Conservation (phyloP, 2,797 vertebrate genomes). For the Vespertilio murinus region DNA sequence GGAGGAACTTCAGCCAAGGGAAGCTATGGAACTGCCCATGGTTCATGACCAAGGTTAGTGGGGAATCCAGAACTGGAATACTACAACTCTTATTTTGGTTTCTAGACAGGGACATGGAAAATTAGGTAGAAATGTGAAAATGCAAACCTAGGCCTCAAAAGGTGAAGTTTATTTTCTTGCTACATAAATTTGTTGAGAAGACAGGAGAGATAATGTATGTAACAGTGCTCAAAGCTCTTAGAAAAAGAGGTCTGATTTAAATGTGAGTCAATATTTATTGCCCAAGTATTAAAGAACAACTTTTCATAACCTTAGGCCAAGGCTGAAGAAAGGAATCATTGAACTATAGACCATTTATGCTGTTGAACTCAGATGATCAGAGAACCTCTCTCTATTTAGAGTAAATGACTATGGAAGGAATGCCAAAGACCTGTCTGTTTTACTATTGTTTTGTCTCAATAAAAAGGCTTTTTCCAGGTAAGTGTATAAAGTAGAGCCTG, state of each 20-base stretch:
- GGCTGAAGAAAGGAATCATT: background rate
- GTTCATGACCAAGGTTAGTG: background rate
- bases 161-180: conserved; percentile 21
- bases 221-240: background rate
- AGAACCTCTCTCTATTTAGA: background rate
- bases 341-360: background rate
- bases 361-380: conserved; percentile 20
- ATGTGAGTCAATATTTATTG: background rate
- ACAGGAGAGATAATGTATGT: background rate
- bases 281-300: conserved; percentile 5
- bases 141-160: background rate
- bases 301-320: background rate
- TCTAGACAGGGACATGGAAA: background rate
- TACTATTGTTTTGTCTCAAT: conserved; percentile 15
- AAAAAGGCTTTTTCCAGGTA: conserved; percentile 17
- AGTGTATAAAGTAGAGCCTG: background rate
- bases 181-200: conserved; percentile 1
- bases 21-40: background rate
- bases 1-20: background rate
- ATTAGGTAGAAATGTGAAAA: background rate
- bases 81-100: background rate
- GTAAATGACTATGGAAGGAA: conserved; percentile 43
- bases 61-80: background rate
- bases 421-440: background rate
- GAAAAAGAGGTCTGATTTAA: background rate